Base-by-base conservation (phyloP, 2,888 invertebrate species). In the Deilephila porcellus region DNA sequence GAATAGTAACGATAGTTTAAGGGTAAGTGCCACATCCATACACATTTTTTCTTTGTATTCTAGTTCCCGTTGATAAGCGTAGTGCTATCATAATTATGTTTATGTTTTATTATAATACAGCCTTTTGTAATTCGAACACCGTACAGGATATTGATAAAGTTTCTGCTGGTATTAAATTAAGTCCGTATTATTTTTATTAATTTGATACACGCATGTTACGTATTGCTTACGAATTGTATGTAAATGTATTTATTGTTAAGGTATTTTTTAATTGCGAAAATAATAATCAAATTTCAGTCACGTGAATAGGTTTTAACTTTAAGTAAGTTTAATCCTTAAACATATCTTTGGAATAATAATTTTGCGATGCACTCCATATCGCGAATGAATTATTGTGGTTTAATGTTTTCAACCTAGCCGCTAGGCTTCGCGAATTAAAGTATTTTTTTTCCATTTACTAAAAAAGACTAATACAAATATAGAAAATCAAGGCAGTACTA, bases 1-100 rank as follows among this genome's bases (percentile, higher is more conserved):
- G 76, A 97, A 98, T 84, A 97, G 98, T 90, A 98, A 96, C 85
- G 99, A 99, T 90, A 96, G 97, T 82, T 97, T 98, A 93, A 97
- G 98, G 95, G 96, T 96, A 91, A 89, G 84, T 77, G 19, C 19
- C 37, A 59, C 37, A 56, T 20, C 20, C 32, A 60, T 45, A 59
- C 20, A 67, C 11, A 67, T n/a, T 59, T 37, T 11, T 71, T 52
- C 34, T 45, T 67, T 53, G 25, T 70, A 25, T 20, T 53, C 19
- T 59, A 59, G 53, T 29, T n/a, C 59, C 59, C 53, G 32, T 71
- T 71, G 32, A 71, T 59, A 59, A 67, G 64, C 52, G 67, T 67
- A 67, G 67, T 67, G 67, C 67, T 67, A 67, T 67, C 52, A 67
- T 67, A 25, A 25, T 25, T 25, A 67, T 67, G 67, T 67, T 63